A percentile compares a stretch with the other conserved stretches of the same genome.
Evolutionary conservation across 2,888 invertebrate species (phyloP).

Genomic region (Ametastegia equiseti): DNA sequence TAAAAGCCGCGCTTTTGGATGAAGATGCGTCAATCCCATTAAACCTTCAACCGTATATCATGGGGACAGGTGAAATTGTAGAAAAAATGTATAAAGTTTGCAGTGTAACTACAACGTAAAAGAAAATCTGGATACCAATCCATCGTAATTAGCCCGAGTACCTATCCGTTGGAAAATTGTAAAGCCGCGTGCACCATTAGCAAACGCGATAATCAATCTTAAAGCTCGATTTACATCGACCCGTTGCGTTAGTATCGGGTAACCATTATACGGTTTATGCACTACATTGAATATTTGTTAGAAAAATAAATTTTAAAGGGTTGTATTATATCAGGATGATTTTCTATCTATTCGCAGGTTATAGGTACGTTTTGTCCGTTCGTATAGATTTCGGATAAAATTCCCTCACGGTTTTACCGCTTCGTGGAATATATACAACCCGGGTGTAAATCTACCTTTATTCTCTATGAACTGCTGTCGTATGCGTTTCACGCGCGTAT

Average conservation of each 20-base stretch:
- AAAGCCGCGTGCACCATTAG: not conserved
- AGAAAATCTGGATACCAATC: not conserved
- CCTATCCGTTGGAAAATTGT: not conserved
- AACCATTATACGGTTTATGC: no score
- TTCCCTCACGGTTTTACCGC: not conserved
- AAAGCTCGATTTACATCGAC: slow-evolving; percentile 21
- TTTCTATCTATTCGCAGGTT: not conserved
- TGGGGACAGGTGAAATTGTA: not conserved
- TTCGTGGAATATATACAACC: not conserved
- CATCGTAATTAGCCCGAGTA: slow-evolving; percentile 22
- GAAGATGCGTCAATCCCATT: not conserved
- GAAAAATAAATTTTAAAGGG: not conserved
- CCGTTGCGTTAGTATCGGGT: not conserved
- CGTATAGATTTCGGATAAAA: not conserved
- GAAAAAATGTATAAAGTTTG: not conserved
- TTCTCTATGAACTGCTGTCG: slow-evolving; percentile 23
- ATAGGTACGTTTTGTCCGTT: no score
- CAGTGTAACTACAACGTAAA: not conserved
- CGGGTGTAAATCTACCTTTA: not conserved
- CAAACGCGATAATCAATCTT: slow-evolving; percentile 21
- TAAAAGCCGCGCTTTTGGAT: not conserved
- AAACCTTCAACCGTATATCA: not conserved
- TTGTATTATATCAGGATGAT: not conserved
- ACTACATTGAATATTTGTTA: no score
- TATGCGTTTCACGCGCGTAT: slow-evolving; percentile 26